phyloP scores from a whole-genome alignment of 1,140 invertebrate species.

The Cydia splendana region DNA sequence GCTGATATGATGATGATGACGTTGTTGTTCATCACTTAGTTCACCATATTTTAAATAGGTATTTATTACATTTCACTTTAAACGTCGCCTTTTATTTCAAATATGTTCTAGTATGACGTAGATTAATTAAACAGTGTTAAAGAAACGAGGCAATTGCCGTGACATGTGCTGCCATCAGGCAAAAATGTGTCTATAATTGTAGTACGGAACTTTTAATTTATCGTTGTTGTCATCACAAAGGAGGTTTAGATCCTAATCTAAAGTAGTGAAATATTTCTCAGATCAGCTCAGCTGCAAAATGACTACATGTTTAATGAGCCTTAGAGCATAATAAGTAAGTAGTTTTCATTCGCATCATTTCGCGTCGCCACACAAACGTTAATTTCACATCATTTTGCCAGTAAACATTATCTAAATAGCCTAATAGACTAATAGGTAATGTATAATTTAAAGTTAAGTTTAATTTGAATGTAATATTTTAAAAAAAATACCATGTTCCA shows the following conservation, averaged over 20 bases:
- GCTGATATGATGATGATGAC: too few species aligned
- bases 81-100: too few species aligned
- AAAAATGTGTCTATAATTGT: neutral
- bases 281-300: conserved; percentile 20
- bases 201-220: neutral
- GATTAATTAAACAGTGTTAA: neutral
- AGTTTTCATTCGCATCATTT: conserved; percentile 20
- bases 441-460: neutral
- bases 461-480: neutral
- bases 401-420: neutral
- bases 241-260: conserved; percentile 8
- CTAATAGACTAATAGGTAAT: neutral
- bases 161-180: neutral
- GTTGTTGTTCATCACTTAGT: too few species aligned
- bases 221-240: neutral
- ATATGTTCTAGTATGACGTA: neutral
- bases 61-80: too few species aligned
- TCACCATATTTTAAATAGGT: too few species aligned
- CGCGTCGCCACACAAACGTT: conserved; percentile 3
- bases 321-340: conserved; percentile 16
- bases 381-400: neutral
- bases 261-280: conserved; percentile 12
- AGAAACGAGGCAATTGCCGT: neutral
- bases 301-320: conserved; percentile 8
- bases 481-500: too few species aligned